Base-by-base conservation (phyloP, 2,888 invertebrate species). In the Hypsopygia costalis region DNA sequence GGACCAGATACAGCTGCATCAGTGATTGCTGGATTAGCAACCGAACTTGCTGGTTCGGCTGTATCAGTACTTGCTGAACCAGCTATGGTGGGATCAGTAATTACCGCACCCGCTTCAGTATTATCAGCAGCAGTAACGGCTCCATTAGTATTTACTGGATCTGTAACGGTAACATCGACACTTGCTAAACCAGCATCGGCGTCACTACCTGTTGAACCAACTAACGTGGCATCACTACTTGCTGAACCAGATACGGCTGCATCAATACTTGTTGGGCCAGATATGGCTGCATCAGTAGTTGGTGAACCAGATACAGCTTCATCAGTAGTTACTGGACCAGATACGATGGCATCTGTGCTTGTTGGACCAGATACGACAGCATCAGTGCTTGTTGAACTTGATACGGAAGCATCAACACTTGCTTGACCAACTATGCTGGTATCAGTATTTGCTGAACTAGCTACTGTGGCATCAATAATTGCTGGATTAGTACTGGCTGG, bases 301-400 rank as follows among this genome's bases (percentile, higher is more conserved):
- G 40, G 33, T 25, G 35, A 1, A n/a, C 6, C 29, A 29, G 33
- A 22, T 10, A 36, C 11, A 5, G 31, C 11, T 3, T 28, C 40
- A 31, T 16, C 4, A 4, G 16, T 16, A 16, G 2, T 4, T 16
- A 4, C 16, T 16, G 16, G 16, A 16, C 3, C 12, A 8, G 11
- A 1, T 7, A 27, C 21, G 2, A 1, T n/a, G 6, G 25, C 1
- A 9, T 7, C 29, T 7, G 34, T 11, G 9, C 27, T 25, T 10
- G 9, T 16, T 29, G 8, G 40, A 32, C 33, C 20, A 11, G 11
- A 34, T 6, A n/a, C n/a, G 22, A 11, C 25, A 25, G 21, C 21
- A 11, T 16, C 11, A 16, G 27, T 11, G 6, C 11, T 16, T 16
- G 16, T 16, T 16, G 16, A 4, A 16, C 16, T 4, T 4, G 16